Percentiles rank a stretch among this genome's conserved stretches.
phyloP scores from a whole-genome alignment of 2,113 vertebrate genomes.

The Dipodomys ordii region DNA sequence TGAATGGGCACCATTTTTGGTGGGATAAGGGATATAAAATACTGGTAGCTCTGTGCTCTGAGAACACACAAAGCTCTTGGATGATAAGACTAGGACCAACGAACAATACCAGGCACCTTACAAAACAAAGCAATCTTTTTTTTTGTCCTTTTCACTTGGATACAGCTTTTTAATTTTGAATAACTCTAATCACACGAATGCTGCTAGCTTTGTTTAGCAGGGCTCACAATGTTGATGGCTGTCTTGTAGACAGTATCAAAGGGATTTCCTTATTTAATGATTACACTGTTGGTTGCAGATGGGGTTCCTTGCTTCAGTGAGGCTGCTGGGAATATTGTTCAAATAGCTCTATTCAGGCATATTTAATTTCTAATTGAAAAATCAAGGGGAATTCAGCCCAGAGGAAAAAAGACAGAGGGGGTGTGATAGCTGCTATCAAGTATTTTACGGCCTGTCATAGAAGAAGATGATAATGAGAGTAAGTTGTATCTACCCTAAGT shows the following conservation, averaged over 20 bases:
- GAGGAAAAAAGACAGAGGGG: conserved; percentile 59
- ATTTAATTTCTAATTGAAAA: conserved; percentile 72
- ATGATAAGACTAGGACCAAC: neutral
- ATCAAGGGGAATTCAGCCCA: conserved; percentile 69
- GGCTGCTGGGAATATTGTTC: conserved; percentile 73
- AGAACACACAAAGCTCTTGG: neutral
- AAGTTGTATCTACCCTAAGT: neutral
- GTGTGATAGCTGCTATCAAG: neutral
- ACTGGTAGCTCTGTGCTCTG: neutral
- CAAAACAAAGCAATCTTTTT: neutral
- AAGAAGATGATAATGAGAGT: conserved; percentile 34
- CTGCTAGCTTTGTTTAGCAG: conserved; percentile 62
- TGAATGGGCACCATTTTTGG: neutral
- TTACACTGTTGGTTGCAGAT: conserved; percentile 66
- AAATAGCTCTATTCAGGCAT: conserved; percentile 67
- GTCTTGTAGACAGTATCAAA: conserved; percentile 56
- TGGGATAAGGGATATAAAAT: neutral
- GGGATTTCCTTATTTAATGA: conserved; percentile 70
- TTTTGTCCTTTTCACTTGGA: neutral
- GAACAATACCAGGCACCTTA: neutral
- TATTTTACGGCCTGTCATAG: conserved; percentile 55
- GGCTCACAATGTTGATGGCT: conserved; percentile 56
- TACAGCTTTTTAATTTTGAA: conserved; percentile 45
- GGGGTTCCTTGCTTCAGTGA: conserved; percentile 61
- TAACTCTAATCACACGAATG: conserved; percentile 34